phyloP scores from a whole-genome alignment of 1,140 invertebrate species.

The Macrocentrus cingulum region DNA sequence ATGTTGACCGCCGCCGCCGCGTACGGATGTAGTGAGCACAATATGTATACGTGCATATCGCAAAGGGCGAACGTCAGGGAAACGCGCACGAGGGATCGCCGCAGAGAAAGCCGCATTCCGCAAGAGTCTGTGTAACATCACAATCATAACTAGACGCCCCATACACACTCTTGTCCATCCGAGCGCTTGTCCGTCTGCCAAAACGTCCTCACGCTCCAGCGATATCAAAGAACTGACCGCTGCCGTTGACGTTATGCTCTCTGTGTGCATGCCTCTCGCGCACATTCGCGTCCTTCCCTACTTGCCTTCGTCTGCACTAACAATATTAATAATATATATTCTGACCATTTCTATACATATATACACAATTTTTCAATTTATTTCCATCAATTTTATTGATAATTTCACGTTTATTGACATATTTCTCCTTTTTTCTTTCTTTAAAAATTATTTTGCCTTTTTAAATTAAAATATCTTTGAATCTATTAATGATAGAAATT shows the following conservation, averaged over 20 bases:
- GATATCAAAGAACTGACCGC: conserved; percentile 50
- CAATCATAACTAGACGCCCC: conserved; percentile 52
- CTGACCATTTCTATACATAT: too few species aligned
- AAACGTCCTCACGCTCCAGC: conserved; percentile 52
- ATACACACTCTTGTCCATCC: conserved; percentile 34
- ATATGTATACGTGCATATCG: neutral
- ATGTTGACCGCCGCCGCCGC: conserved; percentile 29
- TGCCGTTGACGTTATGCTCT: conserved; percentile 18
- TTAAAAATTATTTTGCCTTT: too few species aligned
- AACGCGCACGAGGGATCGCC: conserved; percentile 35
- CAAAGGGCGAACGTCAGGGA: conserved; percentile 16
- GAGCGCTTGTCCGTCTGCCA: conserved; percentile 36
- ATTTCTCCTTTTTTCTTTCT: too few species aligned
- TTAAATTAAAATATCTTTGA: too few species aligned
- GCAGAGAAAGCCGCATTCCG: conserved; percentile 26
- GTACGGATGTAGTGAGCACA: neutral
- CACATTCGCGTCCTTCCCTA: neutral
- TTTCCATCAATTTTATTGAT: too few species aligned
- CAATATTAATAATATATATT: too few species aligned
- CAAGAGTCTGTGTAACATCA: conserved; percentile 46
- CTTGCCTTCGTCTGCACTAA: too few species aligned
- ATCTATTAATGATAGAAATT: too few species aligned
- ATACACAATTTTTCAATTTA: too few species aligned
- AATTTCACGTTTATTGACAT: too few species aligned
- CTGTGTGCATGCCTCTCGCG: neutral